Evolutionary conservation across 2,888 invertebrate species (phyloP), one percentile per base, ranked within the genome.

Genomic region (Drosophila paramelanica): DNA sequence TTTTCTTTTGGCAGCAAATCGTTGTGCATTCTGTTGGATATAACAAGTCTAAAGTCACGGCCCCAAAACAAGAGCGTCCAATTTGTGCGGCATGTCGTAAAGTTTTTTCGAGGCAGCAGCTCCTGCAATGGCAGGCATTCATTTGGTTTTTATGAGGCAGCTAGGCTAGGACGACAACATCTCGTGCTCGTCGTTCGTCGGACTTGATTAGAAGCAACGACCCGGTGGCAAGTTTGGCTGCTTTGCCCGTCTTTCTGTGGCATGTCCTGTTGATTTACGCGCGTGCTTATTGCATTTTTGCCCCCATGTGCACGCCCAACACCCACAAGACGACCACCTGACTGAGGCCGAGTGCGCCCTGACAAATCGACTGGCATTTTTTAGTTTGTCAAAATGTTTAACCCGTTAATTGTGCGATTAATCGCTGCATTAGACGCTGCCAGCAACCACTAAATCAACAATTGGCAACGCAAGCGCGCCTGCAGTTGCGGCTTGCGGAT

Each of bases 11-110:
- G 33, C 0, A n/a, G 14, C 14, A 17, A 38, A 41, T 46, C 36
- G 38, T 33, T 46, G 50, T 64, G 39, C 72, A 47, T 49, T 2
- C 0, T 0, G 1, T 36, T 23, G 17, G 25, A 39, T 23, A 13
- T 23, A 45, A 27, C 46, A 61, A 25, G 25, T 50, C 60, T 45
- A 47, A 50, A 60, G 69, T 59, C 50, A 4, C 43, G 33, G 58
- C 25, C 43, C 56, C 52, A 49, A 78, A 84, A 73, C 59, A 65
- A 76, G 73, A 56, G 75, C 78, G 61, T 88, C 81, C 85, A 86
- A 86, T 86, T 86, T 86, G 85, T 88, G 85, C 62, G 85, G 85
- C 89, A 88, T 84, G 89, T 88, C 85, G 85, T 85, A 85, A 85
- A 85, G 79, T 85, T 86, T 88, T 84, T 85, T 68, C 56, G 52